These are phyloP conservation scores for Falco rusticolus DNA, from an alignment of 2,797 vertebrate genomes.

Conservation along the genomic window DNA sequence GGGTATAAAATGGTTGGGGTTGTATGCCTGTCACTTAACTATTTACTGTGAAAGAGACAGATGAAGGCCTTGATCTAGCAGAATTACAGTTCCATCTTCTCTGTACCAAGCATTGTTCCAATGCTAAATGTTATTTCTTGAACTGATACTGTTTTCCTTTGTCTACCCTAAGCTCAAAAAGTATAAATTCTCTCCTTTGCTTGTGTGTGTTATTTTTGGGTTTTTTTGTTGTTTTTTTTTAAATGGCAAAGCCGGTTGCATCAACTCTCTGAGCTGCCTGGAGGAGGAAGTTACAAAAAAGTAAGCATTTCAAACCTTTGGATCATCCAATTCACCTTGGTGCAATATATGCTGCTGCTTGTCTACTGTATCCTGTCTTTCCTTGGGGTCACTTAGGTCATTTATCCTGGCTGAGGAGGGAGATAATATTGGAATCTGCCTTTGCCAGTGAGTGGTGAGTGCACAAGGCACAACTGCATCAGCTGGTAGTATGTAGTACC, in stretches of 20 bases:
- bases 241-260: neutral
- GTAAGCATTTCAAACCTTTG: neutral
- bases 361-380: neutral
- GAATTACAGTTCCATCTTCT: neutral
- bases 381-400: neutral
- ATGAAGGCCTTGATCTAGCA: neutral
- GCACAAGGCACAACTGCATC: neutral
- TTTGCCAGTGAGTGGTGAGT: neutral
- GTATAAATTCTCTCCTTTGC: neutral
- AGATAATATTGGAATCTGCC: neutral
- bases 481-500: neutral
- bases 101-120: neutral
- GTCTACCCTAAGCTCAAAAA: neutral
- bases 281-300: neutral
- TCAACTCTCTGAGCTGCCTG: neutral
- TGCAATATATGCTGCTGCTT: neutral
- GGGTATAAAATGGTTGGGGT: neutral
- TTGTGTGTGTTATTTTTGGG: neutral
- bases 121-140: neutral
- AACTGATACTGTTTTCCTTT: neutral
- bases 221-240: neutral
- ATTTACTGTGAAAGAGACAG: neutral
- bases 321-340: neutral
- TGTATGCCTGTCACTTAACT: neutral
- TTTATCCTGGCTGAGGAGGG: neutral